Evolutionary conservation across 1,140 invertebrate genomes (phyloP), one percentile per base, ranked within the genome.

Genomic region (Sesamia nonagrioides): DNA sequence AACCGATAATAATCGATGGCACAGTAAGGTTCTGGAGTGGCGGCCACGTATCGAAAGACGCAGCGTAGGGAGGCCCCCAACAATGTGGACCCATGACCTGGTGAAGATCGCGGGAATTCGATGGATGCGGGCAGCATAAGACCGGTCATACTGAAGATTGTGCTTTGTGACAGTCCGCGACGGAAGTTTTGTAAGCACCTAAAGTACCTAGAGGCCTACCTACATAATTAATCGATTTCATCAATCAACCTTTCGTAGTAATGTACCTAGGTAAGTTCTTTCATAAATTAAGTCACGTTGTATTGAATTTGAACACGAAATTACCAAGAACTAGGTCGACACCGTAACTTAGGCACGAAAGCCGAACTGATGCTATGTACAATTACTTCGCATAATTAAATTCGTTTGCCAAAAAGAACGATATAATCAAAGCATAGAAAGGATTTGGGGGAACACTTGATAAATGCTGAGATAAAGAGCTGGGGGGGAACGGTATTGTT

Each of bases 391-490:
- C 9, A 21, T 63, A 63, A 63, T 63, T 63, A 63, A 63, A 63
- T 63, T 63, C 60, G 60, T 40, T 15, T 6, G 60, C 37, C 37
- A 63, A 63, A 48, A 63, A 63, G 60, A 63, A 42, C 60, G 42
- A 63, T 17, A 61, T 40, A 63, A 17, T 9, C 6, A 42, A 63
- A 63, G 60, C 60, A 42, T 63, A 63, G 33, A 63, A 63, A 63
- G 60, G 37, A 63, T 40, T 63, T 63, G n/a, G 17, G 52, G 35
- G n/a, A 42, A 17, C 60, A 18, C 35, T 40, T 63, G 60, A 63
- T 37, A 63, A 63, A 63, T 63, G 60, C 60, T 6, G n/a, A 63
- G 60, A 63, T 63, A 63, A 63, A 63, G 60, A 42, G 60, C 35
- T 63, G 37, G n/a, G 42, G 60, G 17, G 35, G n/a, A 63, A 63